Percentiles rank a stretch among this genome's conserved stretches.
Evolutionary conservation across 2,797 vertebrate genomes (phyloP).

Genomic region (Epinephelus coioides): DNA sequence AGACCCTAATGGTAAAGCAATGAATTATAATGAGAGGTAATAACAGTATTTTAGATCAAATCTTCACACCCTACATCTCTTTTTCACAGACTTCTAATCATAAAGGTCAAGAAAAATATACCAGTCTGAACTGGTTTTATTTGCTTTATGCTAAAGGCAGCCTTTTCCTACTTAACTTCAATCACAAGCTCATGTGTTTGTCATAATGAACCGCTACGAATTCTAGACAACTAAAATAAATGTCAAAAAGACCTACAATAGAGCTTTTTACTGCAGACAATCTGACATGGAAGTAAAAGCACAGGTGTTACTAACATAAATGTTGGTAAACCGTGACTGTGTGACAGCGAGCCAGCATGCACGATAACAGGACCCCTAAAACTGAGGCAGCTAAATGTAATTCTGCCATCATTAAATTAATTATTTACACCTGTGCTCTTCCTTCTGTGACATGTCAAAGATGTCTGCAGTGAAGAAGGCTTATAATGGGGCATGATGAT

Average conservation of each 20-base stretch:
- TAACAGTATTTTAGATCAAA: not conserved
- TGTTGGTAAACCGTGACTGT: not conserved
- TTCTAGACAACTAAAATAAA: not conserved
- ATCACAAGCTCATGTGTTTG: not conserved
- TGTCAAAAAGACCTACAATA: not conserved
- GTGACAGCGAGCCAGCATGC: conserved; percentile 5
- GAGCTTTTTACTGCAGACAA: not conserved
- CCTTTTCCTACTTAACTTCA: not conserved
- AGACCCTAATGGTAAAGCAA: not conserved
- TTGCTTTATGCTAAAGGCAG: not conserved
- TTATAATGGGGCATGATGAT: not conserved
- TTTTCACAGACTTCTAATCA: conserved; percentile 5
- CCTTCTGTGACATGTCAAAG: not conserved
- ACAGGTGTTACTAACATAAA: not conserved
- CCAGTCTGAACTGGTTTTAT: not conserved
- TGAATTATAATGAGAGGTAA: not conserved
- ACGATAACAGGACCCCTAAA: conserved; percentile 2
- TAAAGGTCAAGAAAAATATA: not conserved
- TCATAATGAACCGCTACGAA: not conserved
- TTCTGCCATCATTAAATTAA: conserved; percentile 6
- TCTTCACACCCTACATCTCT: not conserved
- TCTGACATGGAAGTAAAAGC: not conserved
- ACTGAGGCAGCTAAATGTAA: conserved; percentile 1
- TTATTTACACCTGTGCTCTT: not conserved
- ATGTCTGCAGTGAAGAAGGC: conserved; percentile 3